Base-by-base conservation (phyloP, 2,113 vertebrate species). In the Crotophaga sulcirostris region DNA sequence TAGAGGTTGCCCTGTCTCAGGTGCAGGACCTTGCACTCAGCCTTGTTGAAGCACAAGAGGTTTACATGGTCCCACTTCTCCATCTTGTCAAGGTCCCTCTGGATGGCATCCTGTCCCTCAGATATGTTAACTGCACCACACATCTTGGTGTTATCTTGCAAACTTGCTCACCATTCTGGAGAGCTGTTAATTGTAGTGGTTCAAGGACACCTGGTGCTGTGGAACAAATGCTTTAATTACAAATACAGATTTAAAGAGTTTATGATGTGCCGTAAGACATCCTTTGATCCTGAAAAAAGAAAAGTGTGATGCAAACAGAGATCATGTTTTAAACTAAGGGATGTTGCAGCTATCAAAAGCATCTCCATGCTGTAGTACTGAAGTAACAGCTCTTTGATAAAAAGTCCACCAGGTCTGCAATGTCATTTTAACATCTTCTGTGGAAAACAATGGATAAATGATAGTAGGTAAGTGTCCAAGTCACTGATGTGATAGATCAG, bases 241-340 rank as follows among this genome's bases (percentile, higher is more conserved):
- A 96, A 97, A 97, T 96, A 97, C 34, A 93, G 93, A 96, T 97
- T 96, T 97, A 93, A 96, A 97, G 97, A 96, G 95, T 96, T 98
- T 96, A 94, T 97, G 97, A 97, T 40, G 17, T 44, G 14, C 87
- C 93, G 70, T n/a, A 67, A 82, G 74, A 94, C 95, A 95, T 87
- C 66, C 96, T 98, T 98, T 98, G 97, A 97, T 98, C 95, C 96
- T 90, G 51, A 66, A 96, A 95, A 96, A 90, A 88, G 86, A 96
- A 87, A 29, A 59, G 81, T 60, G 58, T 93, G 89, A 95, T 96
- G 87, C 92, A 97, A 96, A 90, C 19, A 87, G 82, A 93, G 36
- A 75, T 92, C 81, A 63, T 5, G 33, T 86, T 95, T 97, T 90
- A 96, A 96, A 92, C 89, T 94, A 94, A 95, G 91, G 79, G 68